phyloP scores from a whole-genome alignment of 2,888 invertebrate genomes.

The Agrypnus murinus region DNA sequence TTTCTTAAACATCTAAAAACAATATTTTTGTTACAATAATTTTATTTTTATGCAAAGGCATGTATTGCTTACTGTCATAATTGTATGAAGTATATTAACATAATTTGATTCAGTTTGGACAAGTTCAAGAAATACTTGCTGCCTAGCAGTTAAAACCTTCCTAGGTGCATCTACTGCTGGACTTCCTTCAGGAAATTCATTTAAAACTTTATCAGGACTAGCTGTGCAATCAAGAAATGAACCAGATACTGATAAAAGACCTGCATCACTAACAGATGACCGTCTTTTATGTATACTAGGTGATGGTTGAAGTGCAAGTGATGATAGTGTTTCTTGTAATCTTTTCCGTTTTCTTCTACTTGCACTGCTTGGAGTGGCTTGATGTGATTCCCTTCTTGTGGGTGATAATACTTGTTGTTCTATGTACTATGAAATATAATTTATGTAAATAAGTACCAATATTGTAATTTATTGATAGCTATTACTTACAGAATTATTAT shows the following conservation, averaged over 20 bases:
- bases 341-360: slow-evolving; percentile 88
- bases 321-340: slow-evolving; percentile 77
- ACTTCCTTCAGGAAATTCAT: slow-evolving; percentile 51
- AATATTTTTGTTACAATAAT: slow-evolving; percentile 30
- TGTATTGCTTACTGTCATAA: slow-evolving; percentile 90
- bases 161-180: slow-evolving; percentile 76
- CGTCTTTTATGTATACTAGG: slow-evolving; percentile 84
- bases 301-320: slow-evolving; percentile 73
- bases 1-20: slow-evolving; percentile 89
- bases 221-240: slow-evolving; percentile 93
- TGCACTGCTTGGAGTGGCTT: slow-evolving; percentile 72
- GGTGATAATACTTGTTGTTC: slow-evolving; percentile 72
- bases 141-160: slow-evolving; percentile 83
- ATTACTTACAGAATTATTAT: no score
- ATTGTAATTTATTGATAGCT: background rate
- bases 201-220: slow-evolving; percentile 79
- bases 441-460: background rate
- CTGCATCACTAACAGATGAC: slow-evolving; percentile 90
- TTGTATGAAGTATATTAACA: slow-evolving; percentile 94
- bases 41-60: no score
- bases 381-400: slow-evolving; percentile 75
- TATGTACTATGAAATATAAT: slow-evolving; percentile 68
- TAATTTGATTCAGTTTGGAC: slow-evolving; percentile 98
- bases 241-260: slow-evolving; percentile 87
- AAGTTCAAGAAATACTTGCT: slow-evolving; percentile 92